Conservation (phyloP, 2,113 vertebrate species). For the Oplegnathus fasciatus region DNA sequence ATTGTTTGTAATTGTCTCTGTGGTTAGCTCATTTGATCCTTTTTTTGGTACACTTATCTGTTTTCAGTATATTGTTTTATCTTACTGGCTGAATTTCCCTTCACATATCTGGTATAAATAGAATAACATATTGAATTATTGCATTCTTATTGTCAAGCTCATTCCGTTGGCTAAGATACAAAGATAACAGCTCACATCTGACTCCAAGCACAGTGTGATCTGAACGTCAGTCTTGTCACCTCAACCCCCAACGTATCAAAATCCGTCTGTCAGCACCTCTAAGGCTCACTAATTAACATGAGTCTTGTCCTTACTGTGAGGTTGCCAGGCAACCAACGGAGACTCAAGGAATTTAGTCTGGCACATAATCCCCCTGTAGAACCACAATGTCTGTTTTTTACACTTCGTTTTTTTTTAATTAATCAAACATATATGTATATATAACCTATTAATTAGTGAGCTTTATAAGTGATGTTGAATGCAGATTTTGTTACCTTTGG, state of each 20-base stretch:
- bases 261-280: neutral
- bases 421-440: neutral
- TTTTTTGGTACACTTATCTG: neutral
- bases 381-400: neutral
- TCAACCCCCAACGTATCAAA: neutral
- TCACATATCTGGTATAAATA: neutral
- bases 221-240: neutral
- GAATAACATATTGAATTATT: neutral
- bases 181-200: neutral
- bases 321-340: constrained; percentile 14
- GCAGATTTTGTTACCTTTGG: neutral
- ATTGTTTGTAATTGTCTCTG: neutral
- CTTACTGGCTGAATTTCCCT: no score
- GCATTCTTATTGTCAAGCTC: neutral
- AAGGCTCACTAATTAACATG: no score
- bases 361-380: neutral
- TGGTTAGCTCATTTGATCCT: neutral
- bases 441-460: neutral
- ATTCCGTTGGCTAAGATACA: no score
- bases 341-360: neutral
- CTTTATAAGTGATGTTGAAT: neutral
- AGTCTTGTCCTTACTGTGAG: neutral
- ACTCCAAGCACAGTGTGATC: neutral
- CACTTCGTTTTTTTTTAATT: neutral
- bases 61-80: neutral